Evolutionary conservation across 2,113 vertebrate genomes (phyloP), one percentile per base, ranked within the genome.

Genomic region (Pollimyrus isidori): DNA sequence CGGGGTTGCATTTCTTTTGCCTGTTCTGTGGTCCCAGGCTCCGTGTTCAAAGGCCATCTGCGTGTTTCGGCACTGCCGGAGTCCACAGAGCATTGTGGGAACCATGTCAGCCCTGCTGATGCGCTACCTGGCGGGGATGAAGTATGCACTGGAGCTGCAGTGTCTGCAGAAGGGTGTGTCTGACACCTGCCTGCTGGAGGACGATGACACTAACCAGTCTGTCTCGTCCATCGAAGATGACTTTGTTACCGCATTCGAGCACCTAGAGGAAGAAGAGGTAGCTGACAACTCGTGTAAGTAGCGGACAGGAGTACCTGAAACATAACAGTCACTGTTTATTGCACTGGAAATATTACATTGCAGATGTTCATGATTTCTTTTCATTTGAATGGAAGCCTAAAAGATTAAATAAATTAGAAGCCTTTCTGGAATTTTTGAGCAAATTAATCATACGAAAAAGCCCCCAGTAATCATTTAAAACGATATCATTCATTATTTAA

Each of bases 141-240:
- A 94, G 90, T 97, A 97, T 0, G 94, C 96, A 5, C 52, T 97
- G 93, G 97, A 99, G 93, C 94, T 96, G 7, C 95, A 95, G 76
- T 93, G 95, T 73, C 92, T 92, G 15, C 96, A 94, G 88, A 97
- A 95, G 88, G 92, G 89, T 48, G 84, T 92, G 6, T 93, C 93
- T 2, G 96, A 97, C 89, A 26, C 93, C 89, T 91, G 94, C 89
- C 95, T 94, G 21, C 93, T 96, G 10, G 98, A 98, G 89, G 98
- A 99, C 0, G 98, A 99, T 53, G 97, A 98, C 94, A 99, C 98
- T 73, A 99, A 98, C 94, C 98, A 98, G 90, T 99, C 98, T 0
- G 97, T 99, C 80, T 99, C 98, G 49, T 99, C 98, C 49, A 99
- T 99, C 42, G 98, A 99, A 89, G 98, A 99, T 90, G 98, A 99